Conservation (phyloP, 1,140 invertebrate genomes). For the Marisa cornuarietis region DNA sequence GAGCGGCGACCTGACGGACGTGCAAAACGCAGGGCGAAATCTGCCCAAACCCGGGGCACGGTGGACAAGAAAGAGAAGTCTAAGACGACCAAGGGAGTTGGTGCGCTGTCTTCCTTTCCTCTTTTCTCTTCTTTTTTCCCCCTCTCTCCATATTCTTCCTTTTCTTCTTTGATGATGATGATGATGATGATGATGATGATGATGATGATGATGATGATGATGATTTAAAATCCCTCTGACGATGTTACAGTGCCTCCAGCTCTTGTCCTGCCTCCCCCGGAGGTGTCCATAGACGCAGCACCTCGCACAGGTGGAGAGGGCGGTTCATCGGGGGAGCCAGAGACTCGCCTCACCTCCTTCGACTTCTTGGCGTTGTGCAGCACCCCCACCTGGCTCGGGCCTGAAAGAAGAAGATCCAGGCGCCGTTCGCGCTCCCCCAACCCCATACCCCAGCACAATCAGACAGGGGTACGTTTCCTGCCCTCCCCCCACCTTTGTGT, state of each 20-base stretch:
- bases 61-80: slow-evolving; percentile 22
- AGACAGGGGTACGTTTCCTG: slow-evolving; percentile 15
- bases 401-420: slow-evolving; percentile 48
- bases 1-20: slow-evolving; percentile 27
- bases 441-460: slow-evolving; percentile 27
- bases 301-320: slow-evolving; percentile 30
- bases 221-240: no score
- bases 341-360: slow-evolving; percentile 44
- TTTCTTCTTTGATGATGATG: no score
- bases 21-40: slow-evolving; percentile 34
- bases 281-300: slow-evolving; percentile 19
- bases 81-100: slow-evolving; percentile 13
- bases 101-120: background rate
- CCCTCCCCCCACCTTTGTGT: no score
- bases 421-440: slow-evolving; percentile 42
- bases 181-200: no score
- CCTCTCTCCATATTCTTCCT: no score
- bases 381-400: slow-evolving; percentile 59
- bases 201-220: no score
- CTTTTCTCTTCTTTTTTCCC: background rate
- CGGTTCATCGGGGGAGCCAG: slow-evolving; percentile 17
- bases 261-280: slow-evolving; percentile 29
- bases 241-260: slow-evolving; percentile 27
- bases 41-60: slow-evolving; percentile 10
- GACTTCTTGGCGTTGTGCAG: slow-evolving; percentile 60